A percentile compares a stretch with the other conserved stretches of the same genome.
phyloP scores from a whole-genome alignment of 2,797 vertebrate genomes.

The Okamejei kenojei region DNA sequence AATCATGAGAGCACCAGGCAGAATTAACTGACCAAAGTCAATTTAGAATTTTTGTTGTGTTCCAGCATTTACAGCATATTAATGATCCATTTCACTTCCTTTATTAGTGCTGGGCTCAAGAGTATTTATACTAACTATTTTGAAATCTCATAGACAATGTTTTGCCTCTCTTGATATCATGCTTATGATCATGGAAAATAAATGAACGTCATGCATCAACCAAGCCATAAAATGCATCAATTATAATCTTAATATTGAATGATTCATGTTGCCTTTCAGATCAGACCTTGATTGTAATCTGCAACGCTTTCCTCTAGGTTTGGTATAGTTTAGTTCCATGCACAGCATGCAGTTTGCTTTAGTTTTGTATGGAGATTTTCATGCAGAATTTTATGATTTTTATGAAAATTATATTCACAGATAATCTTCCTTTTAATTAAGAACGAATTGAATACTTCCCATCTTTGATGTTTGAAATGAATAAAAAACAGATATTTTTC shows the following conservation, averaged over 20 bases:
- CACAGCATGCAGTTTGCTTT: not conserved
- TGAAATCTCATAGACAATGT: conserved; percentile 1
- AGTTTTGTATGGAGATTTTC: not conserved
- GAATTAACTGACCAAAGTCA: conserved; percentile 36
- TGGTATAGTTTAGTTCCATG: not conserved
- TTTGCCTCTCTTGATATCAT: not conserved
- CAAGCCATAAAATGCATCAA: conserved; percentile 16
- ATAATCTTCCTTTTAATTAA: not conserved
- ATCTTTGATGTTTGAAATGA: not conserved
- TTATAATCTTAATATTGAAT: conserved; percentile 10
- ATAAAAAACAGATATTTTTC: not conserved
- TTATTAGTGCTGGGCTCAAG: conserved; percentile 26
- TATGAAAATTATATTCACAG: not conserved
- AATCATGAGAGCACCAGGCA: conserved; percentile 7
- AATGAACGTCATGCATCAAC: conserved; percentile 35
- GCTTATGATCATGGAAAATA: conserved; percentile 20
- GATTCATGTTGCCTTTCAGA: conserved; percentile 30
- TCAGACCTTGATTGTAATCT: not conserved
- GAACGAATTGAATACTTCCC: not conserved
- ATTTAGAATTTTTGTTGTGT: conserved; percentile 4
- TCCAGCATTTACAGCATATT: conserved; percentile 23
- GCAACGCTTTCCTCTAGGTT: not conserved
- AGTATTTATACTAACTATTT: conserved; percentile 24
- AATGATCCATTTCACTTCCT: conserved; percentile 29
- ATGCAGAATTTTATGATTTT: not conserved